These are phyloP conservation scores for Tiliqua scincoides DNA, from an alignment of 2,113 vertebrate species.

Conservation along the genomic window DNA sequence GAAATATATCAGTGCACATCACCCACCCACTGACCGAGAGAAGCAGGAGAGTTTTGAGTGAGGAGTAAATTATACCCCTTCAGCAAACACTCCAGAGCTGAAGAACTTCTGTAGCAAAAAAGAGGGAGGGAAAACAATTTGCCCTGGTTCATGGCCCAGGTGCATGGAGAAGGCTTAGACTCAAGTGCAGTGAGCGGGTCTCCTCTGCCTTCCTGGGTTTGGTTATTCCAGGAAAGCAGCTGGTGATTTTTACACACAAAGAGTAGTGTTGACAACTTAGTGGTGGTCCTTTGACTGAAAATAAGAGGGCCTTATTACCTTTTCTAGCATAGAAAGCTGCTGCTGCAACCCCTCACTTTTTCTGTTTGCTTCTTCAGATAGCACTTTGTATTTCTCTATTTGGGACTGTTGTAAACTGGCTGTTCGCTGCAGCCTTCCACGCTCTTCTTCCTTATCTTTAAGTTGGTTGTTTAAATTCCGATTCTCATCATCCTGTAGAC, in stretches of 20 bases:
- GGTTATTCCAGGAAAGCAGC: too few relatives aligned
- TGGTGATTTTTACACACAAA: neutral
- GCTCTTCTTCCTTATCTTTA: conserved; percentile 85
- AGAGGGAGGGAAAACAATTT: neutral
- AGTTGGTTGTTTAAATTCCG: conserved; percentile 77
- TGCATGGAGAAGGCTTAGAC: neutral
- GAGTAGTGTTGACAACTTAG: neutral
- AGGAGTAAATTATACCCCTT: neutral
- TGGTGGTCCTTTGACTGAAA: neutral
- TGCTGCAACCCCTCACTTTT: conserved; percentile 83
- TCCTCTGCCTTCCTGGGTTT: neutral
- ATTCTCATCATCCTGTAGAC: conserved; percentile 87
- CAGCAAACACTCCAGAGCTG: neutral
- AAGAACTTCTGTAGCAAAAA: neutral
- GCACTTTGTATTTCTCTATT: conserved; percentile 85
- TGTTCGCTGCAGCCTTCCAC: conserved; percentile 79
- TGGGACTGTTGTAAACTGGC: conserved; percentile 83
- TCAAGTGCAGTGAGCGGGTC: neutral
- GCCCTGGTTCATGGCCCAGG: neutral
- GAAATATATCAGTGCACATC: neutral
- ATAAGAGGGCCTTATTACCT: conserved; percentile 74
- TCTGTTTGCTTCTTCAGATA: conserved; percentile 83
- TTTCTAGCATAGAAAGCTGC: conserved; percentile 80
- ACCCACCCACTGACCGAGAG: neutral
- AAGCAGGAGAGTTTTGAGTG: neutral